These are phyloP conservation scores for Thera britannica DNA, from an alignment of 2,888 invertebrate species.

Conservation along the genomic window DNA sequence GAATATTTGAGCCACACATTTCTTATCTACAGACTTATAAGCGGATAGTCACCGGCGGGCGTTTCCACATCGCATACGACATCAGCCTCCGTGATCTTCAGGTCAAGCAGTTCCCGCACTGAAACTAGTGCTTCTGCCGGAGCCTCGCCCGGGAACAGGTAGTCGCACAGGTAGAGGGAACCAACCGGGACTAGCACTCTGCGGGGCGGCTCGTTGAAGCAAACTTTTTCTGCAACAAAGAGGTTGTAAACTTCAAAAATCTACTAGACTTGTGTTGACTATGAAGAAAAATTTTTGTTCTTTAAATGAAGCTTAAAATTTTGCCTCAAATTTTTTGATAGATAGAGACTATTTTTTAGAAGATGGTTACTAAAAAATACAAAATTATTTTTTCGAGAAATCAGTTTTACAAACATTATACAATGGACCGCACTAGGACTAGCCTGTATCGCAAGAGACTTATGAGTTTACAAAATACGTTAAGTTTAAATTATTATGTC, in stretches of 20 bases:
- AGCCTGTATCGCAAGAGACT: too few relatives aligned
- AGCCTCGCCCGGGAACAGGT: conserved; percentile 96
- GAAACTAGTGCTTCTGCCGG: conserved; percentile 92
- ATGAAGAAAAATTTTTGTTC: neutral
- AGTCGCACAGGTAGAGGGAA: conserved; percentile 91
- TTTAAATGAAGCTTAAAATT: too few relatives aligned
- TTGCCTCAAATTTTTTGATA: too few relatives aligned
- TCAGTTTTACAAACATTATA: too few relatives aligned
- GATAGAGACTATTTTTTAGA: too few relatives aligned
- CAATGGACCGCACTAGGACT: too few relatives aligned
- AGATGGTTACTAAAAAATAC: too few relatives aligned
- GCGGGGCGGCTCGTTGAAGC: conserved; percentile 95
- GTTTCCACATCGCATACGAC: conserved; percentile 91
- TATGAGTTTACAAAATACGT: too few relatives aligned
- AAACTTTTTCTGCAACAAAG: conserved; percentile 86
- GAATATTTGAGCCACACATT: too few relatives aligned
- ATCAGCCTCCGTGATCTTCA: conserved; percentile 88
- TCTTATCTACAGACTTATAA: too few relatives aligned
- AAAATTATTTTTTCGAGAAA: too few relatives aligned
- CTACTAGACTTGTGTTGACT: neutral
- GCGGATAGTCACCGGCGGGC: conserved; percentile 86
- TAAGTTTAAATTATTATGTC: too few relatives aligned
- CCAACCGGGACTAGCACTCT: conserved; percentile 91
- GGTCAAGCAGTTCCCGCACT: conserved; percentile 92
- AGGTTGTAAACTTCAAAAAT: neutral